phyloP scores from a whole-genome alignment of 2,888 invertebrate species.

The Abrostola tripartita region DNA sequence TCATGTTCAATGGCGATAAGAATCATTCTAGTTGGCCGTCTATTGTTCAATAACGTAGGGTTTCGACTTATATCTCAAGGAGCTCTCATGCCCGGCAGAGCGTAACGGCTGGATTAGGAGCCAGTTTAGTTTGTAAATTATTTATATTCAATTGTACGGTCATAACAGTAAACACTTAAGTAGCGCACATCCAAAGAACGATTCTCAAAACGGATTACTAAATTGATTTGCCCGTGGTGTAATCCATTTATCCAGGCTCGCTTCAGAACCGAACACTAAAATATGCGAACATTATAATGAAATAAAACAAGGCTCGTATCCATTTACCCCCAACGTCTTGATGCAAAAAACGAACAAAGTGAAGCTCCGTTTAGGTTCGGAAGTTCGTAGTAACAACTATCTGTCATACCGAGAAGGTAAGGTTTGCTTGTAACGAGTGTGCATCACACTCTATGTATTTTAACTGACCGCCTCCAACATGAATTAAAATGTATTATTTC shows the following conservation, averaged over 20 bases:
- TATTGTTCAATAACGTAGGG: neutral
- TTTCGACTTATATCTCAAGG: constrained; percentile 1
- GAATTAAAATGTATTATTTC: too few relatives aligned
- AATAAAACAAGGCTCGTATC: neutral
- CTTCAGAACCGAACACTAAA: neutral
- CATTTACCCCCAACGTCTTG: neutral
- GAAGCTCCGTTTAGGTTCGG: neutral
- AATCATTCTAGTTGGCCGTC: constrained; percentile 1
- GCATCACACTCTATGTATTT: neutral
- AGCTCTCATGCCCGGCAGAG: neutral
- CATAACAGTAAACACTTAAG: neutral
- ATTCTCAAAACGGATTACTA: neutral
- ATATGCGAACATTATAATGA: neutral
- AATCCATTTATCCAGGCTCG: constrained; percentile 1
- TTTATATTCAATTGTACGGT: too few relatives aligned
- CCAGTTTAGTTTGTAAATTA: too few relatives aligned
- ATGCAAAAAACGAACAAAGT: neutral
- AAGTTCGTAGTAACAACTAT: neutral
- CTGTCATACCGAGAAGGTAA: neutral
- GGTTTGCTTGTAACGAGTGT: neutral
- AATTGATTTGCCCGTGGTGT: neutral
- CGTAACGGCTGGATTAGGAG: neutral
- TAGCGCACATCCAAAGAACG: neutral
- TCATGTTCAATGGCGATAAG: neutral
- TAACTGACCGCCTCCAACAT: too few relatives aligned